Percentiles rank a stretch among this genome's conserved stretches.
Evolutionary conservation across 1,140 invertebrate species (phyloP).

Genomic region (Ridgeia piscesae): DNA sequence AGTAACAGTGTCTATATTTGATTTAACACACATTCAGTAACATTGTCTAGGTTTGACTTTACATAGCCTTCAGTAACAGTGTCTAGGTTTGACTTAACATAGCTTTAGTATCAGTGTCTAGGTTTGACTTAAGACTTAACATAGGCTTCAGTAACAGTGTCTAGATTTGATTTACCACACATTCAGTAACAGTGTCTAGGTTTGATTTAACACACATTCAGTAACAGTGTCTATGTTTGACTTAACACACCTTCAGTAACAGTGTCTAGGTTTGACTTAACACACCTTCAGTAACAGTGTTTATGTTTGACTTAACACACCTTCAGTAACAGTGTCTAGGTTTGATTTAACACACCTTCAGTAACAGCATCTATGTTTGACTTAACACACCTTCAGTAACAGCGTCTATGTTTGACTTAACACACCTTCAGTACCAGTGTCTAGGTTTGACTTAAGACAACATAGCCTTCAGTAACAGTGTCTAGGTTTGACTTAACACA

Average conservation of each 20-base stretch:
- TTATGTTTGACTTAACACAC: too few species aligned
- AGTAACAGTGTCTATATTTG: neutral
- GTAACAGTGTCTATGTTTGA: constrained; percentile 17
- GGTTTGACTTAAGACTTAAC: neutral
- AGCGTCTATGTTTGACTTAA: constrained; percentile 10
- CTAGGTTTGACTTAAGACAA: too few species aligned
- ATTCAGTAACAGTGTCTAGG: neutral
- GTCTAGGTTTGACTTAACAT: neutral
- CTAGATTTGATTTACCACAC: neutral
- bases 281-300: too few species aligned
- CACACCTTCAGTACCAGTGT: neutral
- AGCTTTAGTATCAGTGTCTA: neutral
- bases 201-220: neutral
- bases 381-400: neutral
- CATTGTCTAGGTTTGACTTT: neutral
- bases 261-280: too few species aligned
- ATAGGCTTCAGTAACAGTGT: neutral
- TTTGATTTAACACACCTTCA: too few species aligned
- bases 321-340: too few species aligned
- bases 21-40: neutral
- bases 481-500: too few species aligned
- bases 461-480: too few species aligned
- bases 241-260: constrained; percentile 52
- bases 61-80: neutral
- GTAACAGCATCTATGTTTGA: neutral